These are phyloP conservation scores for Sphenopsis melanotis DNA, from an alignment of 2,797 vertebrate species.

Conservation along the genomic window DNA sequence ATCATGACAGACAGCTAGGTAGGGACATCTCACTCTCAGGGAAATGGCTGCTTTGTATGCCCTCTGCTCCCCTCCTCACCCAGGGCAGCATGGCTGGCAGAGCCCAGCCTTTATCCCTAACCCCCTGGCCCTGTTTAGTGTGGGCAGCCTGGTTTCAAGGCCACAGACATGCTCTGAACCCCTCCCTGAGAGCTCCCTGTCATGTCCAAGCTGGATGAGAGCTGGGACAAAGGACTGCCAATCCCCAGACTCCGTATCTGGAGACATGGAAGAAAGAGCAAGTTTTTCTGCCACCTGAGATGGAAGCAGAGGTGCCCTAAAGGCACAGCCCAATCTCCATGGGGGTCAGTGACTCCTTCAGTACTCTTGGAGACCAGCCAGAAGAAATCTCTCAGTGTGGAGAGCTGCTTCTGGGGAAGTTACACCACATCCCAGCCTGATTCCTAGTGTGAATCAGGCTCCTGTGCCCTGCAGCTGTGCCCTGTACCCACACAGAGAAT, in stretches of 20 bases:
- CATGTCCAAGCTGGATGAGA: background rate
- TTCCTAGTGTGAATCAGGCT: fast-evolving
- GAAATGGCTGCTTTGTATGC: background rate
- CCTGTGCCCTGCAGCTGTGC: background rate
- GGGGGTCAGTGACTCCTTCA: background rate
- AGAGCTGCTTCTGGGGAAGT: background rate
- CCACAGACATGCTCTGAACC: background rate
- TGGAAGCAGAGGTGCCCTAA: background rate
- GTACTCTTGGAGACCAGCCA: background rate
- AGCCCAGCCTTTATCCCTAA: background rate
- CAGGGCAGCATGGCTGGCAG: background rate
- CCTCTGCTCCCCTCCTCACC: background rate
- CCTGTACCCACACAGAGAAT: background rate
- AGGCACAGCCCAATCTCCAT: background rate
- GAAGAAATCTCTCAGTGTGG: background rate
- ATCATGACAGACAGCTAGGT: fast-evolving
- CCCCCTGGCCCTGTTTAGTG: fast-evolving
- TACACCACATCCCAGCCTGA: background rate
- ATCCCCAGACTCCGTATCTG: fast-evolving
- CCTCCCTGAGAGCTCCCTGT: too few species aligned
- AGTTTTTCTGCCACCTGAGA: background rate
- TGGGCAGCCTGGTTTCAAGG: background rate
- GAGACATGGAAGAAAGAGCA: background rate
- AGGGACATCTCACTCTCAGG: background rate
- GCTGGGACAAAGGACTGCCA: background rate